Percentiles rank a stretch among this genome's conserved stretches.
Evolutionary conservation across 2,888 invertebrate species (phyloP).

Genomic region (Glaucopsyche alexis): DNA sequence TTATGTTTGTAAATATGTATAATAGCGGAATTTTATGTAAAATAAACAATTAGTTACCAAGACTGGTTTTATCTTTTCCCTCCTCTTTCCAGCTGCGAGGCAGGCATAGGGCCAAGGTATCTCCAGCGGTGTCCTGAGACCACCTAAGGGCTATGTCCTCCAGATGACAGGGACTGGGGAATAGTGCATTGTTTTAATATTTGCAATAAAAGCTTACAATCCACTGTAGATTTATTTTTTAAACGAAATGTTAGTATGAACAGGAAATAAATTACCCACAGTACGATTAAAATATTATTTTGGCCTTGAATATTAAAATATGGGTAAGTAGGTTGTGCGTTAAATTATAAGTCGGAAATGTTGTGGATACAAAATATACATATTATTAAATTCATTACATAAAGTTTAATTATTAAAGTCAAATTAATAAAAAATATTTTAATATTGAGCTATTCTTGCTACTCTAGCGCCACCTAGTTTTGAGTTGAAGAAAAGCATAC

Average conservation of each 20-base stretch:
- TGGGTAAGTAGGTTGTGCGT: background rate
- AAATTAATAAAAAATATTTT: too few species aligned
- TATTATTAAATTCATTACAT: too few species aligned
- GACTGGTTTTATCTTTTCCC: slow-evolving; percentile 47
- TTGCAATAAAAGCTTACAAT: too few species aligned
- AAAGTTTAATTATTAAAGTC: too few species aligned
- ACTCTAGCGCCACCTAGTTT: too few species aligned
- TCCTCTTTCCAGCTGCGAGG: slow-evolving; percentile 12
- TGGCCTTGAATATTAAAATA: background rate
- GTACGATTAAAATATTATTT: background rate
- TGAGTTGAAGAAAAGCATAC: too few species aligned
- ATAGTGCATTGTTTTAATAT: too few species aligned
- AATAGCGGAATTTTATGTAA: slow-evolving; percentile 76
- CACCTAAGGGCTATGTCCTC: background rate
- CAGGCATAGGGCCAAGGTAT: background rate
- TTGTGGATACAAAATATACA: background rate
- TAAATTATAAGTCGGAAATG: background rate
- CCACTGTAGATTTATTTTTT: too few species aligned
- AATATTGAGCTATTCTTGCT: too few species aligned
- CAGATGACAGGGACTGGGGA: background rate
- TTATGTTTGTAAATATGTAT: slow-evolving; percentile 80
- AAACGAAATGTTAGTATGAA: too few species aligned
- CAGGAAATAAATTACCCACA: too few species aligned
- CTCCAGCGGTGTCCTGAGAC: background rate
- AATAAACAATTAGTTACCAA: slow-evolving; percentile 70